Conservation (phyloP, 2,888 invertebrate genomes). For the Autographa gamma region DNA sequence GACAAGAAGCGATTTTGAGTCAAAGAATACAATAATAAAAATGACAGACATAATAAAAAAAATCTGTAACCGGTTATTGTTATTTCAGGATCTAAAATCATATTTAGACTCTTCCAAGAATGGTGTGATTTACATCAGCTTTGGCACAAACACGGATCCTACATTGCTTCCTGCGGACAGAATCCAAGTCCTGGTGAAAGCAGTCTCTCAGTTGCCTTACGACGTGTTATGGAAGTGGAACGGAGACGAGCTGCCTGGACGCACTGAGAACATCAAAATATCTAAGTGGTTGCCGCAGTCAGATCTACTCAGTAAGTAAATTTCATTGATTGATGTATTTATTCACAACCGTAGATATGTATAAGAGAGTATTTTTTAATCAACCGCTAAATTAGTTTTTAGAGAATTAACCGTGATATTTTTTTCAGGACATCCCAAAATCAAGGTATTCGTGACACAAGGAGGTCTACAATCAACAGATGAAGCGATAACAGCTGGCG, state of each 20-base stretch:
- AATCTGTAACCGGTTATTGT: neutral
- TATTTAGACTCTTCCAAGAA: conserved; percentile 74
- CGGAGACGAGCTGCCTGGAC: conserved; percentile 55
- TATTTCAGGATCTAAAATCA: conserved; percentile 71
- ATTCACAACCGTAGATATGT: too few species aligned
- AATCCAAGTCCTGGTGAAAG: conserved; percentile 65
- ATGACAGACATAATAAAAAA: too few species aligned
- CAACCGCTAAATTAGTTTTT: too few species aligned
- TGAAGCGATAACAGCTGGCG: conserved; percentile 76
- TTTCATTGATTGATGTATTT: too few species aligned
- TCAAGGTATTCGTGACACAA: conserved; percentile 80
- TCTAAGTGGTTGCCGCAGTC: conserved; percentile 76
- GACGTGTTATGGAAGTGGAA: conserved; percentile 79
- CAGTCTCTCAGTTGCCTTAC: conserved; percentile 72
- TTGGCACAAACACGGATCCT: conserved; percentile 77
- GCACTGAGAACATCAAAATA: conserved; percentile 64
- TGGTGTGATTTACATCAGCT: conserved; percentile 82
- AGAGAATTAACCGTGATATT: too few species aligned
- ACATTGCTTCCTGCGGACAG: conserved; percentile 67
- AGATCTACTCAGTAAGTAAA: conserved; percentile 64
- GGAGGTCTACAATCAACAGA: conserved; percentile 82
- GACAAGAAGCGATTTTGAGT: too few species aligned
- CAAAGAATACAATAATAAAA: too few species aligned
- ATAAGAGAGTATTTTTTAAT: too few species aligned
- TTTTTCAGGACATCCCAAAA: conserved; percentile 76